These are phyloP conservation scores for Charanyca ferruginea DNA, from an alignment of 2,888 invertebrate species.

Conservation along the genomic window DNA sequence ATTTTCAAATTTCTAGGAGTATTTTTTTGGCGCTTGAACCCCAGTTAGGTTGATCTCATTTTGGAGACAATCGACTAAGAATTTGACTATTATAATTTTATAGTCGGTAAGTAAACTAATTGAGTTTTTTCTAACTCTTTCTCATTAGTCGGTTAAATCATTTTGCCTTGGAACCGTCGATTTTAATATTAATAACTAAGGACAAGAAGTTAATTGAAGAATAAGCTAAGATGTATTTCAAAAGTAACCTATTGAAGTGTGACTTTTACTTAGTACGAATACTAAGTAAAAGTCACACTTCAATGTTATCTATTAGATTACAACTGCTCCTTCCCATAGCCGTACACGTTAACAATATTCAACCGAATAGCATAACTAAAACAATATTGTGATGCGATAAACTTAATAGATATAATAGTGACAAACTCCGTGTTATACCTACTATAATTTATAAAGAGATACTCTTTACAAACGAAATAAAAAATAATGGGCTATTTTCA, in stretches of 20 bases:
- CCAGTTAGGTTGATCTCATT: too few relatives aligned
- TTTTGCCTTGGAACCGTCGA: too few relatives aligned
- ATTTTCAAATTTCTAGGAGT: too few relatives aligned
- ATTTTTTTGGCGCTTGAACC: too few relatives aligned
- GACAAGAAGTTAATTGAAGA: background rate
- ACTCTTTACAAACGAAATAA: conserved; percentile 40
- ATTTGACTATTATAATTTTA: too few relatives aligned
- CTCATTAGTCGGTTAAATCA: too few relatives aligned
- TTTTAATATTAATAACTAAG: background rate
- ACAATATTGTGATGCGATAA: conserved; percentile 54
- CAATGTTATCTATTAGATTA: conserved; percentile 22
- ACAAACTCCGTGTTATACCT: conserved; percentile 24
- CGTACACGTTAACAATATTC: conserved; percentile 3
- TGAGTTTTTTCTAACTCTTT: too few relatives aligned
- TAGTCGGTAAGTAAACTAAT: too few relatives aligned
- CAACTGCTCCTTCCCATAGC: conserved; percentile 2
- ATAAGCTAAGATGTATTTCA: too few relatives aligned
- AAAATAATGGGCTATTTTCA: conserved; percentile 35
- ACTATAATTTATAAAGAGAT: conserved; percentile 40
- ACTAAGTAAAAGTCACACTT: conserved; percentile 1
- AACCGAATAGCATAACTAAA: conserved; percentile 32
- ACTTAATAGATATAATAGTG: conserved; percentile 30
- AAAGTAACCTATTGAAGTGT: too few relatives aligned
- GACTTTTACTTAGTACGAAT: too few relatives aligned
- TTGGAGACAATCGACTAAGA: too few relatives aligned